These are phyloP conservation scores for Heliconius ismenius DNA, from an alignment of 2,888 invertebrate species.

Conservation along the genomic window DNA sequence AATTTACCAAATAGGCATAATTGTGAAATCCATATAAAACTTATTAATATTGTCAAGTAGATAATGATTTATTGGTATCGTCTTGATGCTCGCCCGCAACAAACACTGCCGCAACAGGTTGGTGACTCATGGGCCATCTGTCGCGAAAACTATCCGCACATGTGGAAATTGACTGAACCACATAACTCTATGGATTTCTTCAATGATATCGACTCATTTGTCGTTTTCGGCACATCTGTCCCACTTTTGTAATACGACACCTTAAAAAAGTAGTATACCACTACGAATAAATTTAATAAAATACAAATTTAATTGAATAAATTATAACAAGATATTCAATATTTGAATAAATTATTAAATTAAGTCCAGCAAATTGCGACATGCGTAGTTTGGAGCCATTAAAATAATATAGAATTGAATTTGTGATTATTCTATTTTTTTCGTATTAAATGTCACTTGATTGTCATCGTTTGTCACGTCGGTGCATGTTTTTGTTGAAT, in stretches of 20 bases:
- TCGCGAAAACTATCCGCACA: constrained; percentile 73
- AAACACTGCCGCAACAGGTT: constrained; percentile 68
- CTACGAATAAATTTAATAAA: constrained; percentile 26
- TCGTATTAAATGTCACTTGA: constrained; percentile 49
- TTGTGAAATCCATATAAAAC: constrained; percentile 33
- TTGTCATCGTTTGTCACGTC: constrained; percentile 61
- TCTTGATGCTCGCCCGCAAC: constrained; percentile 69
- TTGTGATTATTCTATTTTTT: constrained; percentile 35
- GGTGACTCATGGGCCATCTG: constrained; percentile 79
- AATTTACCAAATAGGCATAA: constrained; percentile 2
- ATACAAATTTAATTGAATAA: constrained; percentile 47
- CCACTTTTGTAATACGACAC: constrained; percentile 63
- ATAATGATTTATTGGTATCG: constrained; percentile 62
- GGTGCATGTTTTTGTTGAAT: constrained; percentile 60
- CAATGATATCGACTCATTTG: constrained; percentile 61
- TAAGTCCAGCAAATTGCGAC: constrained; percentile 37
- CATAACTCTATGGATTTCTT: constrained; percentile 60
- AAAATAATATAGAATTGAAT: constrained; percentile 46
- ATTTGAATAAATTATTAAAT: constrained; percentile 45
- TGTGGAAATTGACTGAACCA: constrained; percentile 69
- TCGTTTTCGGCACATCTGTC: constrained; percentile 60
- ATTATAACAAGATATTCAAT: constrained; percentile 47
- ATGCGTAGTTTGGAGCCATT: constrained; percentile 35
- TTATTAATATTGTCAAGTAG: constrained; percentile 46
- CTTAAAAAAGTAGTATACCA: constrained; percentile 42